Evolutionary conservation across 1,140 invertebrate species (phyloP).

Genomic region (Ericerus pela): DNA sequence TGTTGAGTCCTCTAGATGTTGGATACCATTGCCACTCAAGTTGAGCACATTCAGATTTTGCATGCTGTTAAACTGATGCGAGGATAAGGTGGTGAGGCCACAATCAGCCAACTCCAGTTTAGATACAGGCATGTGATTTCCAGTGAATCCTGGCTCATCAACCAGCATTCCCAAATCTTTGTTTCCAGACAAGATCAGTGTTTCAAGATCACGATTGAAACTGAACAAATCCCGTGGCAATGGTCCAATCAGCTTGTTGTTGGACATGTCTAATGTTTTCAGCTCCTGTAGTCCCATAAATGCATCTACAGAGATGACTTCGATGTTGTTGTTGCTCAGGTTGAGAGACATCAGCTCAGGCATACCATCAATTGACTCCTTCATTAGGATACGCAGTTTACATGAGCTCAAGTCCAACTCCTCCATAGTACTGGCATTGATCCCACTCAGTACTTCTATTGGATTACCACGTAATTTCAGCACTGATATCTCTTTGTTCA

Average conservation of each 20-base stretch:
- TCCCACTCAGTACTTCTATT: slow-evolving; percentile 35
- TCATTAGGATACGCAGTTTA: slow-evolving; percentile 41
- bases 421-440: slow-evolving; percentile 38
- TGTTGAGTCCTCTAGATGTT: slow-evolving; percentile 16
- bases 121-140: slow-evolving; percentile 41
- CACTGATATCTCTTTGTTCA: slow-evolving; percentile 40
- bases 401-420: slow-evolving; percentile 47
- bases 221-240: slow-evolving; percentile 46
- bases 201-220: slow-evolving; percentile 46
- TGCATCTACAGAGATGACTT: slow-evolving; percentile 46
- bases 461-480: slow-evolving; percentile 43
- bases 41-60: slow-evolving; percentile 44
- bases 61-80: slow-evolving; percentile 47
- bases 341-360: slow-evolving; percentile 43
- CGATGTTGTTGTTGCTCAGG: slow-evolving; percentile 44
- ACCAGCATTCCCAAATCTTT: slow-evolving; percentile 42
- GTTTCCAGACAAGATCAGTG: slow-evolving; percentile 48
- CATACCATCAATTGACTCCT: slow-evolving; percentile 45
- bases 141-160: slow-evolving; percentile 37
- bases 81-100: slow-evolving; percentile 41
- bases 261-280: slow-evolving; percentile 47
- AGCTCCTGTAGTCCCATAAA: slow-evolving; percentile 44
- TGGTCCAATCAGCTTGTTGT: slow-evolving; percentile 42
- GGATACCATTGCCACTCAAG: slow-evolving; percentile 40
- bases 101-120: slow-evolving; percentile 51